These are phyloP conservation scores for Graptemys geographica DNA, from an alignment of 2,797 vertebrate genomes.

Conservation along the genomic window DNA sequence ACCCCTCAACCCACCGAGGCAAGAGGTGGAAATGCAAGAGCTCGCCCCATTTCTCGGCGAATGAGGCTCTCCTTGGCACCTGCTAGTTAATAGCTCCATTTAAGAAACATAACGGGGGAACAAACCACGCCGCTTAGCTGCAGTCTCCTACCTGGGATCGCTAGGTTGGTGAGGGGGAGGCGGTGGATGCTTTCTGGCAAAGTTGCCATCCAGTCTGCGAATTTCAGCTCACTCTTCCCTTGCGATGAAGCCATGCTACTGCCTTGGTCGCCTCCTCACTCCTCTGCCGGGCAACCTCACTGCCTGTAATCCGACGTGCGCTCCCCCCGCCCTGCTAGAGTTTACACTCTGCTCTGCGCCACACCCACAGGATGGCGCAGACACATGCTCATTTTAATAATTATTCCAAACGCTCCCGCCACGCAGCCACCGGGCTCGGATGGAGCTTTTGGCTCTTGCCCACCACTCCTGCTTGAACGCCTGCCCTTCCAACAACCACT, in stretches of 20 bases:
- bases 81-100: no score
- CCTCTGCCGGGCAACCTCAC: conserved; percentile 39
- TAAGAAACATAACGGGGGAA: not conserved
- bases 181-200: conserved; percentile 92
- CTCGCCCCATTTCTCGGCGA: not conserved
- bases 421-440: conserved; percentile 36
- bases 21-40: no score
- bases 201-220: conserved; percentile 97
- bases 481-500: not conserved
- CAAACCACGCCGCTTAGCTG: not conserved
- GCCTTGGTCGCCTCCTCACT: conserved; percentile 25
- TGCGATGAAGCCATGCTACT: conserved; percentile 95
- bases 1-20: no score
- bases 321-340: conserved; percentile 62
- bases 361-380: conserved; percentile 85
- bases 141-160: conserved; percentile 91
- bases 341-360: conserved; percentile 79
- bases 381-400: conserved; percentile 70
- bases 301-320: conserved; percentile 67
- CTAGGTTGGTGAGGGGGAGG: conserved; percentile 93
- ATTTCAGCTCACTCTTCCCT: conserved; percentile 90
- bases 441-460: conserved; percentile 39
- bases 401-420: conserved; percentile 33
- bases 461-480: conserved; percentile 8
- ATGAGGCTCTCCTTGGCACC: not conserved